A percentile compares a stretch with the other conserved stretches of the same genome.
Evolutionary conservation across 2,113 vertebrate genomes (phyloP).

Genomic region (Odocoileus virginianus): DNA sequence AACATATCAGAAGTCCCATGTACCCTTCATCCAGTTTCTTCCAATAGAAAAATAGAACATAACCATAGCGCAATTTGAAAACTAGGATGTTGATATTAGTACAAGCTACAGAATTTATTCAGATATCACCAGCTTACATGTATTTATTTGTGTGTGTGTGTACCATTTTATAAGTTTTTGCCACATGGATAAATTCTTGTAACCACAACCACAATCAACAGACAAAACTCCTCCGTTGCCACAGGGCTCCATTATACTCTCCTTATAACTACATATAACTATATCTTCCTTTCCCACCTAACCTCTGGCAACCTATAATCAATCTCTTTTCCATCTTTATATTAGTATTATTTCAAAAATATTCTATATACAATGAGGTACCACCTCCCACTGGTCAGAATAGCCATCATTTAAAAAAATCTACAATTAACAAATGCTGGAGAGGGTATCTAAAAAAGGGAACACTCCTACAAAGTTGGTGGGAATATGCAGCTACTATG

Average conservation of each 20-base stretch:
- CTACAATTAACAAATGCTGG: background rate
- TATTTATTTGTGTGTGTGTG: background rate
- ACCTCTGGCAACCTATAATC: background rate
- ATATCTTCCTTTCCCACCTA: background rate
- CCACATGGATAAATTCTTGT: background rate
- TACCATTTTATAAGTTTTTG: background rate
- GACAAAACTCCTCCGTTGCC: background rate
- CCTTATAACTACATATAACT: background rate
- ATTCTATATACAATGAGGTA: background rate
- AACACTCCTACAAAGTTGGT: background rate
- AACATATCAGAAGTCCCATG: background rate
- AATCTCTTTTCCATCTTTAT: background rate
- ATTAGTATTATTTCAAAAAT: background rate
- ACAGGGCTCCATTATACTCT: background rate
- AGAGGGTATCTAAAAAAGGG: background rate
- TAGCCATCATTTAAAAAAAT: background rate
- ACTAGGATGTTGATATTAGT: background rate
- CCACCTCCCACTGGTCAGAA: background rate
- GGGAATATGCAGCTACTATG: background rate
- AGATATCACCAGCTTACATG: background rate
- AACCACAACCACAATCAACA: background rate
- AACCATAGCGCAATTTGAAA: background rate
- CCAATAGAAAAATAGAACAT: background rate
- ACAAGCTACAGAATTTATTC: background rate
- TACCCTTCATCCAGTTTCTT: background rate